phyloP scores from a whole-genome alignment of 2,113 vertebrate genomes.

The Chionis minor region DNA sequence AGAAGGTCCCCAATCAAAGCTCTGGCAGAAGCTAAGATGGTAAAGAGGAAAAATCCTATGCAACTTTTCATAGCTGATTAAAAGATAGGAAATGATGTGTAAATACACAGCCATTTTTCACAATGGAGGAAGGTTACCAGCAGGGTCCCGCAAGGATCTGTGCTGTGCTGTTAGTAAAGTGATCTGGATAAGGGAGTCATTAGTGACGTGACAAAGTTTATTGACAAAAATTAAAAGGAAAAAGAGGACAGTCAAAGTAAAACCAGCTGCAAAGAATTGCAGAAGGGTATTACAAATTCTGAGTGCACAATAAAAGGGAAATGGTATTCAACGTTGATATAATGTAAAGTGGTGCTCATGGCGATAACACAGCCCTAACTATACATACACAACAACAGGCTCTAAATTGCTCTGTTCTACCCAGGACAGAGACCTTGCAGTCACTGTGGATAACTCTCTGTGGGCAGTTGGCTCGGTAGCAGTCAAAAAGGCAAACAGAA shows the following conservation, averaged over 20 bases:
- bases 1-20: neutral
- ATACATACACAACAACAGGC: neutral
- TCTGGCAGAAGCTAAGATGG: neutral
- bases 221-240: neutral
- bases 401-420: neutral
- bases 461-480: neutral
- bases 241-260: neutral
- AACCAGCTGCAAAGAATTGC: neutral
- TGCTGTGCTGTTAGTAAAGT: neutral
- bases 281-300: neutral
- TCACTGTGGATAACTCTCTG: neutral
- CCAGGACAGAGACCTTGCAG: neutral
- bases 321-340: neutral
- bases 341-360: neutral
- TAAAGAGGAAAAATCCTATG: neutral
- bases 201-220: neutral
- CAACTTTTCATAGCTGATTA: neutral
- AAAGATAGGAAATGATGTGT: neutral
- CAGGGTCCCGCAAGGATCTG: neutral
- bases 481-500: constrained; percentile 11
- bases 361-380: neutral
- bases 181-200: neutral
- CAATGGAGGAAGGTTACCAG: constrained; percentile 21
- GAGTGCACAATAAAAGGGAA: neutral
- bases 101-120: neutral